A percentile compares a stretch with the other conserved stretches of the same genome.
Evolutionary conservation across 2,888 invertebrate genomes (phyloP).

Genomic region (Luperina nickerlii): DNA sequence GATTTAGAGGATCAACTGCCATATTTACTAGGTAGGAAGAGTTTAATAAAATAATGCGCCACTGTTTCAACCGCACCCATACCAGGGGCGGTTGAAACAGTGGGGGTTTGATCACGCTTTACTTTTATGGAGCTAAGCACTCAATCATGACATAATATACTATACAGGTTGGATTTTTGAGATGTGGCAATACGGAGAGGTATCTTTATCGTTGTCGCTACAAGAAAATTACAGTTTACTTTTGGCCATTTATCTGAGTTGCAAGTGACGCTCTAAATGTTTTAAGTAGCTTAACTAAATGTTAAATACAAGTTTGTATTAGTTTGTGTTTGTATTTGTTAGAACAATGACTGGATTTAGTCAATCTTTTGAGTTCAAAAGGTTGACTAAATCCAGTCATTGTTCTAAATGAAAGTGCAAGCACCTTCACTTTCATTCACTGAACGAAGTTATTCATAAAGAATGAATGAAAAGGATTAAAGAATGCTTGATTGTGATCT

Average conservation of each 20-base stretch:
- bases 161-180: background rate
- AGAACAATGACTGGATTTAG: too few relatives aligned
- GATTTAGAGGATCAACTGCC: too few relatives aligned
- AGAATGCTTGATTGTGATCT: slow-evolving; percentile 10
- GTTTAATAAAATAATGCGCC: too few relatives aligned
- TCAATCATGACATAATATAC: background rate
- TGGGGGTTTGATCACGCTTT: too few relatives aligned
- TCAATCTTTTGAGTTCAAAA: background rate
- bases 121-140: background rate
- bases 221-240: background rate
- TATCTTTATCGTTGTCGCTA: too few relatives aligned
- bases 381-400: background rate
- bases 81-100: too few relatives aligned
- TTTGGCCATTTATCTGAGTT: background rate
- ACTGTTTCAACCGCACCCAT: too few relatives aligned
- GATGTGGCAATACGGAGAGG: background rate
- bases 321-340: background rate
- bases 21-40: too few relatives aligned
- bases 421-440: slow-evolving; percentile 9
- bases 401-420: slow-evolving; percentile 26
- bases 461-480: slow-evolving; percentile 39
- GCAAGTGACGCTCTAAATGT: background rate
- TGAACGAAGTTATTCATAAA: slow-evolving; percentile 11
- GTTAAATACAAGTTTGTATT: background rate
- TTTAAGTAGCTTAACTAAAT: background rate